Evolutionary conservation across 1,140 invertebrate species (phyloP).

Genomic region (Whitmania pigra): DNA sequence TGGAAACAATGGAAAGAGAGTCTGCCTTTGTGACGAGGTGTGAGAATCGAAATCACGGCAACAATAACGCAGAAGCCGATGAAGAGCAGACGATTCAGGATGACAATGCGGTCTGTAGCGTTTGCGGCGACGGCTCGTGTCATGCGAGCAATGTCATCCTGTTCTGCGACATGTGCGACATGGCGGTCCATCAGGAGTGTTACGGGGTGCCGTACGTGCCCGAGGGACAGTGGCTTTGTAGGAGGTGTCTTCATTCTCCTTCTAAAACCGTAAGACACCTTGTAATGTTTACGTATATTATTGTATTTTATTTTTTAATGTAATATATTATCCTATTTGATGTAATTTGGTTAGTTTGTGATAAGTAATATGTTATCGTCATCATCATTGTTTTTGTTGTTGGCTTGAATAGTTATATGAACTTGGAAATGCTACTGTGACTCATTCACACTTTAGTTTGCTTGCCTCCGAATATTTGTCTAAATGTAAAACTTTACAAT

Average conservation of each 20-base stretch:
- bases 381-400: no score
- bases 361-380: no score
- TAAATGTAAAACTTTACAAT: no score
- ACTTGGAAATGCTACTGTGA: no score
- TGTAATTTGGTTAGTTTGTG: no score
- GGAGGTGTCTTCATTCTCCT: constrained; percentile 83
- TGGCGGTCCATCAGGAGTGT: constrained; percentile 97
- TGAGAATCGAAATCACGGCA: constrained; percentile 30
- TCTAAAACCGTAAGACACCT: constrained; percentile 60
- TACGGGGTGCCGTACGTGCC: constrained; percentile 98
- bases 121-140: constrained; percentile 78
- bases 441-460: no score
- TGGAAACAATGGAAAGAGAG: constrained; percentile 93
- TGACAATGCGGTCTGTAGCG: constrained; percentile 95
- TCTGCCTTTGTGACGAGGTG: constrained; percentile 67
- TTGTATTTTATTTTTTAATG: neutral
- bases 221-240: constrained; percentile 94
- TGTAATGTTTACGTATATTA: neutral
- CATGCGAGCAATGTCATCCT: constrained; percentile 88
- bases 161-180: constrained; percentile 99
- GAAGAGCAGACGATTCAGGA: constrained; percentile 56
- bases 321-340: constrained; percentile 13
- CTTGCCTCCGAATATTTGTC: no score
- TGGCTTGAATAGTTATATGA: no score
- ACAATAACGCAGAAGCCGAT: constrained; percentile 49